Evolutionary conservation across 2,888 invertebrate genomes (phyloP).

Genomic region (Apamea sordens): DNA sequence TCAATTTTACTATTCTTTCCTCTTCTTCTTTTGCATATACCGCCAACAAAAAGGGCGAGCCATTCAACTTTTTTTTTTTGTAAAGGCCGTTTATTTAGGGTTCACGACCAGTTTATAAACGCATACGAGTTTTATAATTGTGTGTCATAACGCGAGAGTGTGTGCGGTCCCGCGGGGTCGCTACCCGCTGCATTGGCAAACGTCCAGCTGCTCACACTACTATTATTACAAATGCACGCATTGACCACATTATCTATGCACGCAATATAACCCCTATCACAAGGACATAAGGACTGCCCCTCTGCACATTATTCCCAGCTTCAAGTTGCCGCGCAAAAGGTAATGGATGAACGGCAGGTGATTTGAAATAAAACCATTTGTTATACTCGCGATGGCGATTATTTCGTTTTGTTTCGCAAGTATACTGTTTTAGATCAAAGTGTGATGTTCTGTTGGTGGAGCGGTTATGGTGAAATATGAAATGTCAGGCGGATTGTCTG

Average conservation of each 20-base stretch:
- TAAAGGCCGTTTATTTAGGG: constrained; percentile 38
- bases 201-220: constrained; percentile 71
- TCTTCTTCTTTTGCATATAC: constrained; percentile 16
- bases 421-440: constrained; percentile 72
- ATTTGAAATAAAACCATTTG: constrained; percentile 74
- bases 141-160: constrained; percentile 64
- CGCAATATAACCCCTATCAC: constrained; percentile 55
- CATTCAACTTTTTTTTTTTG: constrained; percentile 24
- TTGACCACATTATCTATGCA: constrained; percentile 58
- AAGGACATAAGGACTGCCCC: constrained; percentile 52
- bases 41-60: constrained; percentile 11
- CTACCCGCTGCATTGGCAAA: constrained; percentile 75
- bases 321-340: constrained; percentile 55
- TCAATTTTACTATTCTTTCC: not conserved
- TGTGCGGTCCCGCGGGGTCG: constrained; percentile 73
- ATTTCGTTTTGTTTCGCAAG: constrained; percentile 66
- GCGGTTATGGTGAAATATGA: constrained; percentile 67
- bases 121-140: constrained; percentile 55
- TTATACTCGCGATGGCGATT: constrained; percentile 69
- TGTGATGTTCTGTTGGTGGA: constrained; percentile 51
- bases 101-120: constrained; percentile 43
- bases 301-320: constrained; percentile 3
- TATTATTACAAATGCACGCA: constrained; percentile 74
- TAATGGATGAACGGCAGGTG: constrained; percentile 77
- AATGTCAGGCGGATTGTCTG: constrained; percentile 60